Evolutionary conservation across 1,140 invertebrate species (phyloP), one percentile per base, ranked within the genome.

Genomic region (Carcinoscorpius rotundicauda): DNA sequence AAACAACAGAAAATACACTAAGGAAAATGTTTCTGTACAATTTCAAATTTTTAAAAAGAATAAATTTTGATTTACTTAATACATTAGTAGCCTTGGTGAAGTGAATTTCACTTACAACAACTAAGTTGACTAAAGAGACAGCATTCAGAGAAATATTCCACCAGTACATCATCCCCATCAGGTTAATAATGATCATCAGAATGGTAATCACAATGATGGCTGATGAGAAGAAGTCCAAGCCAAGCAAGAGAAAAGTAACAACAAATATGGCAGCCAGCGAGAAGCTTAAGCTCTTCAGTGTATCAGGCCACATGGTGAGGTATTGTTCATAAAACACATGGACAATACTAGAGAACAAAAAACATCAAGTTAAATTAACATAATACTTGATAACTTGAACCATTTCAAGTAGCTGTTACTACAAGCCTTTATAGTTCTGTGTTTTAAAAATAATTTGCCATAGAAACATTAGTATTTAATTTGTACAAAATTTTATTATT

Each of bases 241-340:
- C 82, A 5, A 83, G 73, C 11, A 83, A 73, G 5, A 84, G 57
- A 66, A 80, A 80, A 4, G 81, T 79, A 8, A 82, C 80, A 11
- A 81, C 60, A 67, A 83, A 81, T 29, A 83, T 79, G 58, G 79
- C 79, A 3, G 70, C 71, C 49, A 80, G 61, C 58, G 81, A 82
- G 48, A 80, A 71, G 3, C 71, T 66, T 6, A 83, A 69, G 70
- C 82, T 81, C 48, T 75, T 65, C 3, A 78, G 63, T 0, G 80
- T 77, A 60, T 82, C 77, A 9, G 73, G 59, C 62, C 80, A 77
- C 64, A 83, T 81, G 6, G 77, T 77, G 48, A 81, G 72, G 65
- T 84, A 83, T 73, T 83, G 82, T 68, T 83, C 82, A 65, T 83
- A 83, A 71, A 81, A 83, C 6, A 83, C 81, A 70, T 84, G 82